phyloP scores from a whole-genome alignment of 2,888 invertebrate genomes.

The Megaustenia siamemsis region DNA sequence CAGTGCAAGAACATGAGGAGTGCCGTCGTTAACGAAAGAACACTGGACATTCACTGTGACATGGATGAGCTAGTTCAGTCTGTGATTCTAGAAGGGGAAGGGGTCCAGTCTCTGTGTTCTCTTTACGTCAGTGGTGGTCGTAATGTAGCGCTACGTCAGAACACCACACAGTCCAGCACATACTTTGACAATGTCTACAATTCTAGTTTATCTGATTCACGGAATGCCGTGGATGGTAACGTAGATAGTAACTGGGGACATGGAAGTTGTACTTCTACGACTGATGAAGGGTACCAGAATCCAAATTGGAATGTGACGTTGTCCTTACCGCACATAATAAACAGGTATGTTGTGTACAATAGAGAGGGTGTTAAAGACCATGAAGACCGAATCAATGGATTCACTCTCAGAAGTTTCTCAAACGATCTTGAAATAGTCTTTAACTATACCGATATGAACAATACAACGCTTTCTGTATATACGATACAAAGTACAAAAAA shows the following conservation, averaged over 20 bases:
- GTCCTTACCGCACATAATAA: background rate
- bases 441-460: background rate
- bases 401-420: background rate
- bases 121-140: constrained; percentile 28
- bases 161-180: background rate
- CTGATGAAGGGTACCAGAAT: background rate
- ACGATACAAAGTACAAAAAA: background rate
- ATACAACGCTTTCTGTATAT: background rate
- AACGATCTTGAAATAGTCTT: background rate
- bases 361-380: background rate
- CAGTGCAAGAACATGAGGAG: background rate
- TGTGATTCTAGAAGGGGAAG: constrained; percentile 1
- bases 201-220: background rate
- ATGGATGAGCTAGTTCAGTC: background rate
- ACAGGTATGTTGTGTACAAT: background rate
- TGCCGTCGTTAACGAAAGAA: constrained; percentile 7
- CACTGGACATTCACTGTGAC: constrained; percentile 25
- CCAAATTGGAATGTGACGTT: constrained; percentile 13
- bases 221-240: constrained; percentile 11
- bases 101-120: constrained; percentile 15
- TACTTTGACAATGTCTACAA: background rate
- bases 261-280: background rate
- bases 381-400: background rate
- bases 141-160: constrained; percentile 11
- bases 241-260: no score